Conservation (phyloP, 2,797 vertebrate genomes). For the Falco columbarius region DNA sequence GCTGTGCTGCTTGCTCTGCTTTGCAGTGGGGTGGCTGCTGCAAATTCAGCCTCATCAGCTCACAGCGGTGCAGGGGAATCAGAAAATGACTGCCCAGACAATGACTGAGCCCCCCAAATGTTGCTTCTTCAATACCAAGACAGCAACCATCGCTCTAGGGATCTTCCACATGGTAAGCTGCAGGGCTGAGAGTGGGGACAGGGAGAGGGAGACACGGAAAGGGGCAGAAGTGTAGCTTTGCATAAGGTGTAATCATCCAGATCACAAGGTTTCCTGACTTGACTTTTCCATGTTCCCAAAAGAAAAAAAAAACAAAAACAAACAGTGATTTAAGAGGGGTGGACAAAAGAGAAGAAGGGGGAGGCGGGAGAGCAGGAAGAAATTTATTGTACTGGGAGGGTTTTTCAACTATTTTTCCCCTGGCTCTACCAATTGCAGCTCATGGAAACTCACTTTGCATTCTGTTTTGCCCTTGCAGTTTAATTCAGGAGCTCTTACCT, state of each 20-base stretch:
- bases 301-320: neutral
- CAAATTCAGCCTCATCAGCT: neutral
- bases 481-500: neutral
- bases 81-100: slow-evolving; percentile 7
- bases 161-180: slow-evolving; percentile 78
- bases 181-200: neutral
- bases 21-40: neutral
- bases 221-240: neutral
- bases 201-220: neutral
- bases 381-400: neutral
- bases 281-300: neutral
- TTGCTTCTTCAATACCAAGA: slow-evolving; percentile 72
- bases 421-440: neutral
- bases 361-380: rapidly evolving
- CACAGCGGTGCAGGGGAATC: neutral
- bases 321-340: neutral
- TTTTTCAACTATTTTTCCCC: neutral
- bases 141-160: slow-evolving; percentile 57
- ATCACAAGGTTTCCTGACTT: neutral
- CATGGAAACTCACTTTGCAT: neutral
- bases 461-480: neutral
- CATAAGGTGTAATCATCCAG: neutral
- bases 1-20: neutral
- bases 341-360: neutral
- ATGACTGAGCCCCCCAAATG: slow-evolving; percentile 35